Base-by-base conservation (phyloP, 2,113 vertebrate species). In the Cromileptes altivelis region DNA sequence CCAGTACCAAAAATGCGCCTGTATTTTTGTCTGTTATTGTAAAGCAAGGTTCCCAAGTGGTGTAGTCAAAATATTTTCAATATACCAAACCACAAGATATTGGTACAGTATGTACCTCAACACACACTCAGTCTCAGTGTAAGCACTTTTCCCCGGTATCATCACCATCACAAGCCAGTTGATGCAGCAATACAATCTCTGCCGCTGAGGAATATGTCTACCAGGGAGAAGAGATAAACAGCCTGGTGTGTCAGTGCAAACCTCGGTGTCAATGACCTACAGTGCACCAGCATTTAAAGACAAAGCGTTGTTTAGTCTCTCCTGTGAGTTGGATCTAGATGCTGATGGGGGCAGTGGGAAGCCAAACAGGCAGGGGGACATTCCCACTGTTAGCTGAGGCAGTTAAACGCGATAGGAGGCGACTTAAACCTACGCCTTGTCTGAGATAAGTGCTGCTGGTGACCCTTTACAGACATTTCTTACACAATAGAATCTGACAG, bases 331-430 rank as follows among this genome's bases (percentile, higher is more conserved):
- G 74, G 57, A 79, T 75, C 58, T 13, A 49, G 53, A 47, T 27
- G 67, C 49, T 9, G 73, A 82, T 80, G 50, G 40, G 75, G 61
- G 42, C 67, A 64, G 42, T 23, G 21, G 72, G 73, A 65, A 71
- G 78, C 60, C 70, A 76, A 78, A 74, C 83, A 78, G 81, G 69
- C 81, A 63, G 18, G 49, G 63, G 82, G 18, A 80, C 88, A 90
- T 85, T 87, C 81, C 62, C 79, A 70, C 3, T 72, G 45, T 77
- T 85, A 78, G n/a, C 65, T 65, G 42, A 67, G 42, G 10, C 49
- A 63, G 15, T 69, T 55, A 49, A 30, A 74, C 42, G 8, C 15
- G 25, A 84, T 55, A 64, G 21, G 53, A 78, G 27, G 14, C 17
- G 0, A n/a, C 45, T 70, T 70, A 27, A 33, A 63, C 13, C 45